Percentiles rank a stretch among this genome's conserved stretches.
Evolutionary conservation across 2,888 invertebrate genomes (phyloP).

Genomic region (Erannis defoliaria): DNA sequence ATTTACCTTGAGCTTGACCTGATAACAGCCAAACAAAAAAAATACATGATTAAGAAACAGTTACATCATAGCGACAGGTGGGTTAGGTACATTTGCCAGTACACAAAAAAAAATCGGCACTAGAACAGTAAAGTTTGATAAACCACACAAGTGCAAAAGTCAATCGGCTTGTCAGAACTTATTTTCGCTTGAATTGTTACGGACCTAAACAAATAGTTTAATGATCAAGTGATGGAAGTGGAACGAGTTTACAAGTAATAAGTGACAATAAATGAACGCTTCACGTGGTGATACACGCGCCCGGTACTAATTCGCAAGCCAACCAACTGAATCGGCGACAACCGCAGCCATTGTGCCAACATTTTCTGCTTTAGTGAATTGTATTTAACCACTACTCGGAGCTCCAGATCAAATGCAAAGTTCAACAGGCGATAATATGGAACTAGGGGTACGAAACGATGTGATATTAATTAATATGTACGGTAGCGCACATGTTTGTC

Average conservation of each 20-base stretch:
- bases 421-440: slow-evolving; percentile 8
- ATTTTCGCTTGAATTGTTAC: slow-evolving; percentile 19
- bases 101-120: slow-evolving; percentile 7
- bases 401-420: slow-evolving; percentile 21
- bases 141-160: slow-evolving; percentile 3
- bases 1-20: slow-evolving; percentile 72
- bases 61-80: slow-evolving; percentile 60
- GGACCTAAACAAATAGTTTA: slow-evolving; percentile 18
- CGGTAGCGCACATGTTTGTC: not conserved
- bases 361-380: slow-evolving; percentile 56
- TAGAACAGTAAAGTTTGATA: slow-evolving; percentile 5
- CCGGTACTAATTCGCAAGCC: slow-evolving; percentile 50
- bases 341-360: slow-evolving; percentile 55
- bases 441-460: not conserved
- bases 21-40: slow-evolving; percentile 51
- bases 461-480: not conserved
- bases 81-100: slow-evolving; percentile 15
- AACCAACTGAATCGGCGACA: slow-evolving; percentile 29
- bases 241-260: slow-evolving; percentile 37
- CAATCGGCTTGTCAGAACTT: not conserved
- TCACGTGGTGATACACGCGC: slow-evolving; percentile 61
- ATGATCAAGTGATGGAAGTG: slow-evolving; percentile 37
- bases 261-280: slow-evolving; percentile 40
- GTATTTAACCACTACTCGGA: slow-evolving; percentile 30
- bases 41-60: slow-evolving; percentile 51